A percentile compares a stretch with the other conserved stretches of the same genome.
These are phyloP conservation scores for Periophthalmodon schlosseri DNA, from an alignment of 2,113 vertebrate species.

Conservation along the genomic window DNA sequence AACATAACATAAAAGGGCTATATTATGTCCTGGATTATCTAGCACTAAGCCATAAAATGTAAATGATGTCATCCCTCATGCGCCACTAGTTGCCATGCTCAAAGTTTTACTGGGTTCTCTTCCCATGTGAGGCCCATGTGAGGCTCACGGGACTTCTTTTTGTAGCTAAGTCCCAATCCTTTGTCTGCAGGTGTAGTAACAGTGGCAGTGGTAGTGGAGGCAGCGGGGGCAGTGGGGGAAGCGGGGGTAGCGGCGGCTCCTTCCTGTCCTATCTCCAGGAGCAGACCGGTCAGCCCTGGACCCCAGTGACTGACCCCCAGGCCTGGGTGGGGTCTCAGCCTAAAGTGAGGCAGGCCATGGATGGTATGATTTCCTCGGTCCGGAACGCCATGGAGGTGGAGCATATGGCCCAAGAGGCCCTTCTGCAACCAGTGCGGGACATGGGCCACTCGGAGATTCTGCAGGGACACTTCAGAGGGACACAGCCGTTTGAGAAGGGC, in stretches of 20 bases:
- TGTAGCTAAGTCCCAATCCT: neutral
- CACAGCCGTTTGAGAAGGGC: conserved; percentile 81
- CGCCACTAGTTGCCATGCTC: no score
- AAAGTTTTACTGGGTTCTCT: no score
- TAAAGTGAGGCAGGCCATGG: conserved; percentile 70
- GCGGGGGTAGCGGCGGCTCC: conserved; percentile 66
- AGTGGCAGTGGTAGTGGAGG: conserved; percentile 55
- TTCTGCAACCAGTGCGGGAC: conserved; percentile 80
- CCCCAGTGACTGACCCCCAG: conserved; percentile 69
- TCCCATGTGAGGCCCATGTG: no score
- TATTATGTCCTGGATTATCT: no score
- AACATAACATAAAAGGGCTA: neutral
- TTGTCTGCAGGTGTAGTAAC: conserved; percentile 66
- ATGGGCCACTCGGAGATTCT: conserved; percentile 80
- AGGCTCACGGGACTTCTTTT: no score
- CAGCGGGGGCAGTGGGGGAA: conserved; percentile 60
- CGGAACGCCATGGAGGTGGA: conserved; percentile 67
- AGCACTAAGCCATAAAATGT: no score
- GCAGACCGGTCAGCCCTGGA: conserved; percentile 74
- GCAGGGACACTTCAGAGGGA: conserved; percentile 77
- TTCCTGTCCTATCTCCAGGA: conserved; percentile 82
- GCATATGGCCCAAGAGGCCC: conserved; percentile 73
- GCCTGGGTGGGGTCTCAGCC: conserved; percentile 73
- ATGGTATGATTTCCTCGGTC: conserved; percentile 73
- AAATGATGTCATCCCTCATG: no score